A percentile compares a stretch with the other conserved stretches of the same genome.
phyloP scores from a whole-genome alignment of 2,797 vertebrate species.

The Acanthurus lineatus region DNA sequence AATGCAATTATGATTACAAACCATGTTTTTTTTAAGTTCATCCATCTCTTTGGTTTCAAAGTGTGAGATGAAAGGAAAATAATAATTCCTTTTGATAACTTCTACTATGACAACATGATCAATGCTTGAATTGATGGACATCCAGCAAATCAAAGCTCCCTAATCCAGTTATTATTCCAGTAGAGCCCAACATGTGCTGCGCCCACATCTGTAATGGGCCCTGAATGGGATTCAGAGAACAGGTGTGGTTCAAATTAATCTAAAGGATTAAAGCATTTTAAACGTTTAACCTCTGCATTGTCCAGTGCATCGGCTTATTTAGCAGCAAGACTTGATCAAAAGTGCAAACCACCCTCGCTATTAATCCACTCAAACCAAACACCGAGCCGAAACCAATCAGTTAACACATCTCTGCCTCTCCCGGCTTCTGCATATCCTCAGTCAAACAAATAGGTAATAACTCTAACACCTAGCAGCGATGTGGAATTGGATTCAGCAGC shows the following conservation, averaged over 20 bases:
- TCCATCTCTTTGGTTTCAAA: slow-evolving; percentile 7
- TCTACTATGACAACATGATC: slow-evolving; percentile 6
- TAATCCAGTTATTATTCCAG: not conserved
- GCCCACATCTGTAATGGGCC: slow-evolving; percentile 43
- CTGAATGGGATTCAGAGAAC: slow-evolving; percentile 60
- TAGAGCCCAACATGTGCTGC: not conserved
- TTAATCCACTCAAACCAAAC: slow-evolving; percentile 82
- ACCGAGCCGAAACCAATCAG: slow-evolving; percentile 76
- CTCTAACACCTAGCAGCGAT: slow-evolving; percentile 77
- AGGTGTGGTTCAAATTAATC: slow-evolving; percentile 72
- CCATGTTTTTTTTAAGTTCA: not conserved
- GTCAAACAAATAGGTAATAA: slow-evolving; percentile 80
- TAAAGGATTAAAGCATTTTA: slow-evolving; percentile 64
- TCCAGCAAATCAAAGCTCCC: slow-evolving; percentile 22
- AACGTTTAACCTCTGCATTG: slow-evolving; percentile 52
- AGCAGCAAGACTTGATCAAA: slow-evolving; percentile 63
- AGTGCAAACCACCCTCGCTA: slow-evolving; percentile 35
- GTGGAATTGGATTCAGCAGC: slow-evolving; percentile 74
- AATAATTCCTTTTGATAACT: not conserved
- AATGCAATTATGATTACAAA: not conserved
- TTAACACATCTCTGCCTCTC: slow-evolving; percentile 69
- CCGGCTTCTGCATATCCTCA: slow-evolving; percentile 81
- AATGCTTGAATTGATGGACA: slow-evolving; percentile 17
- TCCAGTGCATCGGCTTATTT: slow-evolving; percentile 48
- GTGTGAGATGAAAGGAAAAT: not conserved